These are phyloP conservation scores for Sitophilus oryzae DNA, from an alignment of 1,140 invertebrate species.

Conservation along the genomic window DNA sequence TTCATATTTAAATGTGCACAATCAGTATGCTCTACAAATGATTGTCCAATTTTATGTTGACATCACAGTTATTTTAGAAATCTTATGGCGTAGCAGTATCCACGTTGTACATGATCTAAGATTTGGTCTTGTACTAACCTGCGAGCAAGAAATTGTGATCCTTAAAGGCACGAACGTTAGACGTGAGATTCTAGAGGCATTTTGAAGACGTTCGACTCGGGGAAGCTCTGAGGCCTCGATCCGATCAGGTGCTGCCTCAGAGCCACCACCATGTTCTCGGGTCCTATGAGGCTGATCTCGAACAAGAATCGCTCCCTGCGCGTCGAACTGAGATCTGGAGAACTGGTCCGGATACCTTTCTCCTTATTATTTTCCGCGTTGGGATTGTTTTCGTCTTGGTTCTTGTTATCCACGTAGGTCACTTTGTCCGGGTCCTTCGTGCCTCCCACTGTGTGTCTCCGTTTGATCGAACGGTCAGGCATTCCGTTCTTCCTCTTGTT, in stretches of 20 bases:
- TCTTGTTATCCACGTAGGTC: constrained; percentile 51
- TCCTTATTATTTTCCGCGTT: constrained; percentile 47
- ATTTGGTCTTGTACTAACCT: too few species aligned
- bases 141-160: neutral
- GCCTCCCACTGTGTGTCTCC: constrained; percentile 87
- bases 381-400: constrained; percentile 49
- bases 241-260: constrained; percentile 47
- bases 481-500: constrained; percentile 68
- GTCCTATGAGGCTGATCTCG: constrained; percentile 50
- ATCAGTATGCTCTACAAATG: too few species aligned
- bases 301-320: constrained; percentile 47
- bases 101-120: too few species aligned
- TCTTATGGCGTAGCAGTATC: too few species aligned
- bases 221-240: constrained; percentile 50
- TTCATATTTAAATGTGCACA: too few species aligned
- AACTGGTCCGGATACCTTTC: constrained; percentile 54
- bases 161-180: constrained; percentile 36
- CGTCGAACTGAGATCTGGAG: constrained; percentile 54
- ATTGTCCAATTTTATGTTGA: too few species aligned
- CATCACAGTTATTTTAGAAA: too few species aligned
- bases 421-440: constrained; percentile 77
- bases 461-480: constrained; percentile 71
- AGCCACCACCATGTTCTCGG: constrained; percentile 51
- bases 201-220: constrained; percentile 52
- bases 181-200: constrained; percentile 56